phyloP scores from a whole-genome alignment of 92 coral and sea anemone species.

The Phenganax subtilis region DNA sequence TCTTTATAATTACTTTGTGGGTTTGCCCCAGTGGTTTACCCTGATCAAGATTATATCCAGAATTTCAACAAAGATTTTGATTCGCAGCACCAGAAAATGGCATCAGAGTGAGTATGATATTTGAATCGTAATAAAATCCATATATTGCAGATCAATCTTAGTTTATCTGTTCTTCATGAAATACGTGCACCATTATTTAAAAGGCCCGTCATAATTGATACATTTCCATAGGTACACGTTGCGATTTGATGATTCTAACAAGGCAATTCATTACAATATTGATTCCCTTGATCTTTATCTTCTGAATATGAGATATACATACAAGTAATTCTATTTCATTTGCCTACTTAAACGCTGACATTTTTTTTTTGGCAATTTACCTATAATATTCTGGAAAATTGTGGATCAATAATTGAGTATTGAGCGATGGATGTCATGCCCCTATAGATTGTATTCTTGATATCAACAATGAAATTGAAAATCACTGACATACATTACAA shows the following conservation, averaged over 20 bases:
- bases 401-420: background rate
- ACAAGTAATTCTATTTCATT: background rate
- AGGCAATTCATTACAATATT: too few species aligned
- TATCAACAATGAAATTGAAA: too few species aligned
- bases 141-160: background rate
- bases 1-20: background rate
- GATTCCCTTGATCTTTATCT: too few species aligned
- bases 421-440: too few species aligned
- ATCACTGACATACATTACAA: too few species aligned
- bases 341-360: background rate
- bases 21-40: background rate
- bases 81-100: background rate
- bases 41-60: background rate
- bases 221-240: too few species aligned
- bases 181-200: too few species aligned
- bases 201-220: too few species aligned
- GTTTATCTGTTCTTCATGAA: too few species aligned
- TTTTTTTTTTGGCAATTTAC: background rate
- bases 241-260: too few species aligned
- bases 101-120: conserved; percentile 9
- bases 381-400: background rate
- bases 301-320: too few species aligned
- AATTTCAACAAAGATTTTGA: background rate
- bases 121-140: background rate
- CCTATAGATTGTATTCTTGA: background rate